Conservation (phyloP, 2,797 vertebrate species). For the Hippoglossus hippoglossus region DNA sequence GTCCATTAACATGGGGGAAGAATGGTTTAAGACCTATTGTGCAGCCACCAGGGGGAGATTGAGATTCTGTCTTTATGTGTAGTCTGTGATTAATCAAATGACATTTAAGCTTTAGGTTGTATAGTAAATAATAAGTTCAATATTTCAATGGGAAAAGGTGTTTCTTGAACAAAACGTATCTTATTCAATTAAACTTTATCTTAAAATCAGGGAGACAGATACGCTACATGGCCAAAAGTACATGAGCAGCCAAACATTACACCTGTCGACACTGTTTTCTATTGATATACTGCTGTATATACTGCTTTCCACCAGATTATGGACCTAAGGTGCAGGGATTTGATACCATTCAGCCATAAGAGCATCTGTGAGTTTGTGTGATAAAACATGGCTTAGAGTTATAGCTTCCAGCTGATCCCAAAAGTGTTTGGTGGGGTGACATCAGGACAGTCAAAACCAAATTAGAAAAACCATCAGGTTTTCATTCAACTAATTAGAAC, state of each 20-base stretch:
- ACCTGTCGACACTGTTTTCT: no score
- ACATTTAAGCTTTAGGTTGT: no score
- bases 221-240: neutral
- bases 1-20: no score
- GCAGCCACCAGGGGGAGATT: no score
- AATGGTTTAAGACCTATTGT: no score
- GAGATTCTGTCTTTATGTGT: no score
- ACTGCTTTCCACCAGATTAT: neutral
- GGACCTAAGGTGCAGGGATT: neutral
- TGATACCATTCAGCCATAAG: neutral
- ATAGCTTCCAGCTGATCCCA: neutral
- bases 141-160: no score
- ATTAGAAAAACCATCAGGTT: neutral
- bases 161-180: no score
- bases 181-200: neutral
- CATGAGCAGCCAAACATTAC: neutral
- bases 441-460: neutral
- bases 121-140: no score
- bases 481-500: neutral
- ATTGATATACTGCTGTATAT: neutral
- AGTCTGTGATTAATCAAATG: no score
- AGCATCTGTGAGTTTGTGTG: neutral
- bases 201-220: neutral
- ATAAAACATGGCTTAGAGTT: conserved; percentile 4
- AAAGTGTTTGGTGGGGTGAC: neutral